phyloP scores from a whole-genome alignment of 2,113 vertebrate species.

The Laterallus jamaicensis region DNA sequence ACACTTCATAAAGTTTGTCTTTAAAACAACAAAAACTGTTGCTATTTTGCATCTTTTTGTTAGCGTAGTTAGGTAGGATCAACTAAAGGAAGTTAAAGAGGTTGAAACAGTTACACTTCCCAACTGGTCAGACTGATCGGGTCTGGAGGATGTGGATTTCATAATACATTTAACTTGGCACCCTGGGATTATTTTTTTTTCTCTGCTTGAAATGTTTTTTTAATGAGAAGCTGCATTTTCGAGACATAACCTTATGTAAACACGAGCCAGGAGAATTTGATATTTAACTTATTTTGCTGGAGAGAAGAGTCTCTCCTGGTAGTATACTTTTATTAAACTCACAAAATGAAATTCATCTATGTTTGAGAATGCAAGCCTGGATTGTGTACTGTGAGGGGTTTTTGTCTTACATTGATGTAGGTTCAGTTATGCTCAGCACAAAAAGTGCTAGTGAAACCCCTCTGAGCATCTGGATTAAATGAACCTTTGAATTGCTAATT shows the following conservation, averaged over 20 bases:
- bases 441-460: constrained; percentile 18
- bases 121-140: not conserved
- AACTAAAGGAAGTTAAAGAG: not conserved
- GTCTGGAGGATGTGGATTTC: constrained; percentile 23
- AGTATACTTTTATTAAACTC: not conserved
- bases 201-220: constrained; percentile 26
- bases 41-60: not conserved
- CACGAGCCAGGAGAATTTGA: not conserved
- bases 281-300: constrained; percentile 10
- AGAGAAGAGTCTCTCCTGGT: not conserved
- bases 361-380: not conserved
- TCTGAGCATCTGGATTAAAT: constrained; percentile 39
- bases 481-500: constrained; percentile 49
- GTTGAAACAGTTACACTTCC: not conserved
- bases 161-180: constrained; percentile 40
- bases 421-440: not conserved
- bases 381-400: not conserved
- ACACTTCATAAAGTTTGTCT: not conserved
- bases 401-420: constrained; percentile 2
- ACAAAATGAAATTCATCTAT: not conserved
- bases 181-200: not conserved
- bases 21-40: not conserved
- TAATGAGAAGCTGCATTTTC: constrained; percentile 30
- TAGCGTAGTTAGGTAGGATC: not conserved
- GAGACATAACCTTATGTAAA: not conserved